Conservation (phyloP, 2,113 vertebrate species). For the Chascanopsetta lugubris region DNA sequence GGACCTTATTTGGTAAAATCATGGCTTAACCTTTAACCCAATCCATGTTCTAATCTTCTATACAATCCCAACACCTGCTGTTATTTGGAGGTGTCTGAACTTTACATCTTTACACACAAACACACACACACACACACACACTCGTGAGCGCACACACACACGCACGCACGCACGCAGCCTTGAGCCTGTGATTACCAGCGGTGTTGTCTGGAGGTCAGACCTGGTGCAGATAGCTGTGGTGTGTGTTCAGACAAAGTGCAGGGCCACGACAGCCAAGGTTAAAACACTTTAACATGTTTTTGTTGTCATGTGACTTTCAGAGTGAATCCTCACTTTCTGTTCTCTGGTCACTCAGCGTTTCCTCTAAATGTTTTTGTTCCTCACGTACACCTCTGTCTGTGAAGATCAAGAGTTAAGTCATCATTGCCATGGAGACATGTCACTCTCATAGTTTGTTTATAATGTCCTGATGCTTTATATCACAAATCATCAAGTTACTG, state of each 20-base stretch:
- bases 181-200: slow-evolving; percentile 17
- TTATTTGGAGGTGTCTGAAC: neutral
- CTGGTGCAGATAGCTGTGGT: neutral
- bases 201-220: slow-evolving; percentile 18
- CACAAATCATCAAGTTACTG: too few species aligned
- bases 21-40: neutral
- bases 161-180: slow-evolving; percentile 2
- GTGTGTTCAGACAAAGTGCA: neutral
- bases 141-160: neutral
- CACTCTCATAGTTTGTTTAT: too few species aligned
- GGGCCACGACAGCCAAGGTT: neutral
- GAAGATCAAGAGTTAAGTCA: neutral
- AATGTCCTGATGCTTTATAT: too few species aligned
- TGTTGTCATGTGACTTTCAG: neutral
- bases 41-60: neutral
- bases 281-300: neutral
- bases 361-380: too few species aligned
- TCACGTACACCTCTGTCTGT: neutral
- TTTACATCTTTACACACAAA: neutral
- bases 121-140: neutral
- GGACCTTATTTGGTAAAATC: neutral
- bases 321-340: slow-evolving; percentile 1
- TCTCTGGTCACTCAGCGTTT: slow-evolving; percentile 1
- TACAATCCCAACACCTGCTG: neutral
- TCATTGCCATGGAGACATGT: too few species aligned